A percentile compares a stretch with the other conserved stretches of the same genome.
phyloP scores from a whole-genome alignment of 1,140 invertebrate species.

The Coptotermes formosanus region DNA sequence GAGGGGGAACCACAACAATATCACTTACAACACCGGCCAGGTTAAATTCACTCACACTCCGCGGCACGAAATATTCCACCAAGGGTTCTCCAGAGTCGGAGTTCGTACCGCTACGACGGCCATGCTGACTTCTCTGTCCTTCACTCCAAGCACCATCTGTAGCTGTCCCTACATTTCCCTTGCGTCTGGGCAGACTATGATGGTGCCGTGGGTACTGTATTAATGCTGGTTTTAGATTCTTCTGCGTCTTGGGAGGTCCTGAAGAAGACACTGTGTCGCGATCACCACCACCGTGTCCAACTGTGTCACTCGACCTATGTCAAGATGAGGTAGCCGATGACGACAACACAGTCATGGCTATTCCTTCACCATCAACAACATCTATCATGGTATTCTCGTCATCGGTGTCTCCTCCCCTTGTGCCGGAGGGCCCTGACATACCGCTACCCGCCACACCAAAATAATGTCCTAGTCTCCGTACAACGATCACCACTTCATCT shows the following conservation, averaged over 20 bases:
- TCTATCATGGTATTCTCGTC: slow-evolving; percentile 30
- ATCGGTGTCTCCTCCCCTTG: slow-evolving; percentile 21
- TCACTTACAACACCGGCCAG: slow-evolving; percentile 60
- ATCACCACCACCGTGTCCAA: neutral
- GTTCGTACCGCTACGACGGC: slow-evolving; percentile 5
- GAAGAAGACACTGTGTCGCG: neutral
- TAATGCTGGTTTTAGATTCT: neutral
- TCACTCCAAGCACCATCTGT: slow-evolving; percentile 38
- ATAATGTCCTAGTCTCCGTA: slow-evolving; percentile 48
- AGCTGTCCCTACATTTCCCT: slow-evolving; percentile 42
- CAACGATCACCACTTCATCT: slow-evolving; percentile 77
- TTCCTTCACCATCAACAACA: slow-evolving; percentile 52
- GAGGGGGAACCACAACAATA: slow-evolving; percentile 52
- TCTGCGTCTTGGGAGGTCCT: neutral
- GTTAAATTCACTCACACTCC: slow-evolving; percentile 79
- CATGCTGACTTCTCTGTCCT: neutral
- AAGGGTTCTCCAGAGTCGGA: slow-evolving; percentile 51
- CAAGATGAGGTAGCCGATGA: slow-evolving; percentile 52
- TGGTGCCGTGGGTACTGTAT: slow-evolving; percentile 22
- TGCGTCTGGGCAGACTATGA: slow-evolving; percentile 55
- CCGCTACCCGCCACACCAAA: slow-evolving; percentile 43
- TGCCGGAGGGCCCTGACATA: slow-evolving; percentile 38
- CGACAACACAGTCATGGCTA: slow-evolving; percentile 55
- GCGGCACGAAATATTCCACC: slow-evolving; percentile 77
- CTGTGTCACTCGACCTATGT: slow-evolving; percentile 47